Base-by-base conservation (phyloP, 2,888 invertebrate species). In the Micropterix aruncella region DNA sequence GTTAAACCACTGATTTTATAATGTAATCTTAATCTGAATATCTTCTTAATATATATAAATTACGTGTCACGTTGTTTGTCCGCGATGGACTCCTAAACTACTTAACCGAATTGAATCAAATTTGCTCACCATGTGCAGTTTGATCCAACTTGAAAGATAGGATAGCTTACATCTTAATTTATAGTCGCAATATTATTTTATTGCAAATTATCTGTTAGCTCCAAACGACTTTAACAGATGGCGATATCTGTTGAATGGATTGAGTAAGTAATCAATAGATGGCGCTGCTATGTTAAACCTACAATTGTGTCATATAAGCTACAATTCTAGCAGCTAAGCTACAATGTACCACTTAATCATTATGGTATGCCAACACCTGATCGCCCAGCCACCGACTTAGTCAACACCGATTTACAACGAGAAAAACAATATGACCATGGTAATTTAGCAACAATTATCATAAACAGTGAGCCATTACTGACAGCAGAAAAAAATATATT, bases 391-490 rank as follows among this genome's bases (percentile, higher is more conserved):
- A 27, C 27, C 27, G 27, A 27, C 27, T 27, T 27, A 27, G 27
- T 27, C 27, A 27, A 27, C 12, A 27, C 27, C 27, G 27, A 27
- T 27, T 27, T 27, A 27, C 27, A 27, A 27, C 27, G 27, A 27
- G 27, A 27, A 27, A 27, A 27, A 7, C 27, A 27, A 27, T 27
- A 27, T 27, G 27, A 27, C 27, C 27, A 27, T 27, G 27, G 27
- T 7, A 27, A 12, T 15, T 50, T 53, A 42, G 40, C 16, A 19
- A 39, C 38, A 15, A 14, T 38, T 38, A 15, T 14, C 15, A 15
- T 15, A 5, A 38, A 38, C n/a, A 41, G 18, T 38, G 38, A 38
- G 14, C 38, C 12, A 38, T 15, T 38, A 15, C 38, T 38, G n/a
- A 38, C 12, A 14, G 38, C 38, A 14, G 38, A 38, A 15, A 5